Percentiles rank a stretch among this genome's conserved stretches.
These are phyloP conservation scores for Trissolcus brochymenae DNA, from an alignment of 2,888 invertebrate genomes.

Conservation along the genomic window DNA sequence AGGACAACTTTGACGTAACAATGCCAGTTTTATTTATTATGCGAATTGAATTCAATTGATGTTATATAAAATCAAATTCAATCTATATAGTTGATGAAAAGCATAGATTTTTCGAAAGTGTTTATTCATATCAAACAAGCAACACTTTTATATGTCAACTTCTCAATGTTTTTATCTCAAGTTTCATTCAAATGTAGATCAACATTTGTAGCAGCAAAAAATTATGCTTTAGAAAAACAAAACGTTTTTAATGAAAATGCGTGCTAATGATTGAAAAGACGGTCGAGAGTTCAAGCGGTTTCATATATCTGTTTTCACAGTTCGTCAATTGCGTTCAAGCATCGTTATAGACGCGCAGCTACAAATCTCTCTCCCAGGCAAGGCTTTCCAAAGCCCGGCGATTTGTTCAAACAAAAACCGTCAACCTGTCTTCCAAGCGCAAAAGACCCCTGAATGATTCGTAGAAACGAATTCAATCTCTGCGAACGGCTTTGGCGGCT, in stretches of 20 bases:
- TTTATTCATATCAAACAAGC: too few relatives aligned
- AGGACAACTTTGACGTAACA: conserved; percentile 37
- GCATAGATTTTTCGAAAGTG: background rate
- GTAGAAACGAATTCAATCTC: conserved; percentile 52
- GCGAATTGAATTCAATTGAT: conserved; percentile 35
- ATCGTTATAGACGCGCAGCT: conserved; percentile 32
- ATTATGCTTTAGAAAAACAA: too few relatives aligned
- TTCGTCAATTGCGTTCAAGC: conserved; percentile 28
- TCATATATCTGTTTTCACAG: conserved; percentile 21
- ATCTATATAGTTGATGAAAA: conserved; percentile 23
- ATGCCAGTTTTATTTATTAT: conserved; percentile 27
- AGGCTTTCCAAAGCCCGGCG: background rate
- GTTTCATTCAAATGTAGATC: too few relatives aligned
- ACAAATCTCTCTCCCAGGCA: conserved; percentile 25
- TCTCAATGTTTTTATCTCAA: too few relatives aligned
- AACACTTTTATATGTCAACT: too few relatives aligned
- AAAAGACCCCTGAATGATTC: conserved; percentile 46
- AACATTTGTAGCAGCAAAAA: too few relatives aligned
- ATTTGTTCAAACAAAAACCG: conserved; percentile 42
- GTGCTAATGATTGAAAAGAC: background rate
- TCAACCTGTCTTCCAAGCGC: conserved; percentile 33
- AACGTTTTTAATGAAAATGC: background rate
- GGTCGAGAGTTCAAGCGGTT: conserved; percentile 10
- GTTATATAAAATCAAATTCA: conserved; percentile 38
- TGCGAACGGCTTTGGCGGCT: conserved; percentile 32